These are phyloP conservation scores for Plectrocnemia conspersa DNA, from an alignment of 1,140 invertebrate genomes.

Conservation along the genomic window DNA sequence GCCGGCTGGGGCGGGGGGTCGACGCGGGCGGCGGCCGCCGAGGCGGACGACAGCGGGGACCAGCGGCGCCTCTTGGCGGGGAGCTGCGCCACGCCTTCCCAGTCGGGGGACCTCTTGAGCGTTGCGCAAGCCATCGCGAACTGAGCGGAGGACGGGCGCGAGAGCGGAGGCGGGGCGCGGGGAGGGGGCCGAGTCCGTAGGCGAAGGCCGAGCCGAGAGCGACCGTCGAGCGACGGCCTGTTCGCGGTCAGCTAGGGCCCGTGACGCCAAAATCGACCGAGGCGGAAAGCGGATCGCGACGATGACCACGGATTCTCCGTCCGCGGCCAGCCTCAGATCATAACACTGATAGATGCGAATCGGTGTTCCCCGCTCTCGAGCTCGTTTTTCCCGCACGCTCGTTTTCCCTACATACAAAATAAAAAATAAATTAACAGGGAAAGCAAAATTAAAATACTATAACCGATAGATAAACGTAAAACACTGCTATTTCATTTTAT, in stretches of 20 bases:
- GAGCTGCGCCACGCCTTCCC: constrained; percentile 80
- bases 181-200: not conserved
- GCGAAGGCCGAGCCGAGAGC: not conserved
- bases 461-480: not conserved
- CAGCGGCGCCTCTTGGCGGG: constrained; percentile 84
- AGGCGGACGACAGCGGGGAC: constrained; percentile 70
- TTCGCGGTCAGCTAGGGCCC: too few relatives aligned
- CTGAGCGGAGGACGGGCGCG: not conserved
- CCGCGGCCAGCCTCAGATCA: too few relatives aligned
- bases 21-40: constrained; percentile 58
- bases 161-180: not conserved
- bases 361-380: too few relatives aligned
- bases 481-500: too few relatives aligned
- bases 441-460: not conserved
- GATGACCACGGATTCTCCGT: too few relatives aligned
- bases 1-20: constrained; percentile 40
- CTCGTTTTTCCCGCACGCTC: not conserved
- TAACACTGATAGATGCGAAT: too few relatives aligned
- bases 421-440: not conserved
- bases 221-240: too few relatives aligned
- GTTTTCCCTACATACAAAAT: not conserved
- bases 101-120: constrained; percentile 87
- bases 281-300: too few relatives aligned
- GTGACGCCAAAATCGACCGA: too few relatives aligned
- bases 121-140: constrained; percentile 92